Evolutionary conservation across 1,140 invertebrate species (phyloP).

Genomic region (Parapsyche elsis): DNA sequence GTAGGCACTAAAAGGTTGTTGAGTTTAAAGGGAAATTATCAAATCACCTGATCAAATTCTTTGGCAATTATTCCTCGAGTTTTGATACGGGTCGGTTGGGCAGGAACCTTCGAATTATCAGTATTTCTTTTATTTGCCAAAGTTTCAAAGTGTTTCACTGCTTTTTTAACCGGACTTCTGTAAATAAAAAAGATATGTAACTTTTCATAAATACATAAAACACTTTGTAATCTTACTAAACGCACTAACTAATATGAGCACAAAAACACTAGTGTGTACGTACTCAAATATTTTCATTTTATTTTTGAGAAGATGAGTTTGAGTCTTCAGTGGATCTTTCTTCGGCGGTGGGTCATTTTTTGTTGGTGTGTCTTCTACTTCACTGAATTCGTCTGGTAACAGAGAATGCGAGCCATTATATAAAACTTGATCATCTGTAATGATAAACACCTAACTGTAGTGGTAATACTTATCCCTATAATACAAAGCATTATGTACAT

Average conservation of each 20-base stretch:
- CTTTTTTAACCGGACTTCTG: constrained; percentile 51
- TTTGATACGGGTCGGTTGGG: background rate
- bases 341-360: background rate
- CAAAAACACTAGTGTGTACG: background rate
- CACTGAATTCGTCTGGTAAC: constrained; percentile 50
- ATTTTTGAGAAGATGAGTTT: too few relatives aligned
- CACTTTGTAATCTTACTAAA: background rate
- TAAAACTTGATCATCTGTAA: constrained; percentile 23
- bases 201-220: too few relatives aligned
- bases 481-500: too few relatives aligned
- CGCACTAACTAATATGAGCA: background rate
- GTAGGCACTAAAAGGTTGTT: too few relatives aligned
- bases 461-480: too few relatives aligned
- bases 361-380: constrained; percentile 48
- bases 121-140: constrained; percentile 35
- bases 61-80: too few relatives aligned
- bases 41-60: too few relatives aligned
- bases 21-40: too few relatives aligned
- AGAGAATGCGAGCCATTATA: constrained; percentile 44
- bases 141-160: constrained; percentile 54
- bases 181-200: too few relatives aligned
- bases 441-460: background rate
- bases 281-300: constrained; percentile 42
- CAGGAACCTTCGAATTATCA: background rate
- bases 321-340: background rate